A percentile compares a stretch with the other conserved stretches of the same genome.
Conservation (phyloP, 2,888 invertebrate genomes). For the Hypselothyrea guttata region DNA sequence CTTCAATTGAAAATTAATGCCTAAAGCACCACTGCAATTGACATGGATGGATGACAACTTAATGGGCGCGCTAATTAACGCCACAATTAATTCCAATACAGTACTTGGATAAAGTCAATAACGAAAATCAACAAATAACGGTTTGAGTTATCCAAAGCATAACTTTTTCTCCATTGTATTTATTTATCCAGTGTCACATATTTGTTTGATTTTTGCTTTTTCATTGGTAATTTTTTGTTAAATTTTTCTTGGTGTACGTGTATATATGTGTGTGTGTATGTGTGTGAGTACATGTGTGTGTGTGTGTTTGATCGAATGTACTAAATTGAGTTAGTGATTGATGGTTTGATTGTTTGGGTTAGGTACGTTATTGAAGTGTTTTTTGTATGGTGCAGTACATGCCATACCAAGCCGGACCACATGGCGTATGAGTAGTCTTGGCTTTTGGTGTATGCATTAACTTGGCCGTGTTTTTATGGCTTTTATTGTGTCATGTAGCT, state of each 20-base stretch:
- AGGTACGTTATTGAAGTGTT: conserved; percentile 36
- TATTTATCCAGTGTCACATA: conserved; percentile 29
- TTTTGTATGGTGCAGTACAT: conserved; percentile 15
- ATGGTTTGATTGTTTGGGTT: conserved; percentile 38
- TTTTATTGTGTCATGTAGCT: conserved; percentile 40
- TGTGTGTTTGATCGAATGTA: conserved; percentile 67
- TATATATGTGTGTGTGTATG: conserved; percentile 26
- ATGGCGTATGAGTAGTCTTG: conserved; percentile 44
- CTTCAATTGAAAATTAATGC: conserved; percentile 28
- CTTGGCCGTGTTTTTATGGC: conserved; percentile 59
- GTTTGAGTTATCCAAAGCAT: conserved; percentile 40
- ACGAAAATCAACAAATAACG: conserved; percentile 32
- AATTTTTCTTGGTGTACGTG: conserved; percentile 50
- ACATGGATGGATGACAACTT: conserved; percentile 23
- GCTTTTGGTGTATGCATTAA: conserved; percentile 30
- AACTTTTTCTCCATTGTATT: conserved; percentile 25
- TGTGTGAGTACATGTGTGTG: conserved; percentile 43
- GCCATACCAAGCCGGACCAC: conserved; percentile 18
- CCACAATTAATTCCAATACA: conserved; percentile 27
- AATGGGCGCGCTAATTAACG: conserved; percentile 28
- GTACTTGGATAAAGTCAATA: conserved; percentile 9
- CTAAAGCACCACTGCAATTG: conserved; percentile 22
- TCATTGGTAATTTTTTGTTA: conserved; percentile 49
- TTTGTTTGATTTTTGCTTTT: conserved; percentile 57
- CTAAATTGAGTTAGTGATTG: conserved; percentile 46